Evolutionary conservation across 2,797 vertebrate genomes (phyloP), one percentile per base, ranked within the genome.

Genomic region (Notolabrus celidotus): DNA sequence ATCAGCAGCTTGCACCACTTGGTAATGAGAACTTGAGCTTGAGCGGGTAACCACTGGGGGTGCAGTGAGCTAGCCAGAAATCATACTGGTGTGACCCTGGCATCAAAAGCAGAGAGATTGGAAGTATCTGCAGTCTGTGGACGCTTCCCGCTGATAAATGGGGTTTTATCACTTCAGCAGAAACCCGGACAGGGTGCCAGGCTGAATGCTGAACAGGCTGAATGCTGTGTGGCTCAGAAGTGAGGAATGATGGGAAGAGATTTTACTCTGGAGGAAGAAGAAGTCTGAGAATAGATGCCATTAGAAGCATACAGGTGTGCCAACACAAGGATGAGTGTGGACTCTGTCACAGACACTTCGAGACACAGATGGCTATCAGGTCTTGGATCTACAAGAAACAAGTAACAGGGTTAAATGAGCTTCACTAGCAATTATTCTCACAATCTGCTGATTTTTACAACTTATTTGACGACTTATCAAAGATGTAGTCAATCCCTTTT

Each of bases 1-100:
- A 91, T 91, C 85, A 85, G 63, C 64, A 78, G 71, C 69, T 74
- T 57, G 49, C 74, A 82, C 68, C 47, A 58, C 55, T 86, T 54
- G 54, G 62, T 88, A 87, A 90, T 87, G 86, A 82, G 77, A 90
- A 89, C 68, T 83, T 83, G 70, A 86, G 82, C 80, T 69, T 82
- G 71, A 82, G 76, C 5, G 60, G 19, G 59, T 74, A 80, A 77
- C 74, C 79, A 66, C 74, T 54, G 51, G 80, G 74, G 79, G 70
- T 56, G 80, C 36, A 46, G 71, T 64, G 75, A 87, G 71, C 63
- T 75, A 70, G 55, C 72, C 71, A 71, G 50, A 77, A 77, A 74
- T 85, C 71, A 80, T 55, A 73, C 77, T 54, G 25, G 62, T 80
- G 86, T 87, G 82, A 90, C 88, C 75, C 64, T 77, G 64, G 65